Evolutionary conservation across 2,797 vertebrate genomes (phyloP), one percentile per base, ranked within the genome.

Genomic region (Lepilemur septentrionalis): DNA sequence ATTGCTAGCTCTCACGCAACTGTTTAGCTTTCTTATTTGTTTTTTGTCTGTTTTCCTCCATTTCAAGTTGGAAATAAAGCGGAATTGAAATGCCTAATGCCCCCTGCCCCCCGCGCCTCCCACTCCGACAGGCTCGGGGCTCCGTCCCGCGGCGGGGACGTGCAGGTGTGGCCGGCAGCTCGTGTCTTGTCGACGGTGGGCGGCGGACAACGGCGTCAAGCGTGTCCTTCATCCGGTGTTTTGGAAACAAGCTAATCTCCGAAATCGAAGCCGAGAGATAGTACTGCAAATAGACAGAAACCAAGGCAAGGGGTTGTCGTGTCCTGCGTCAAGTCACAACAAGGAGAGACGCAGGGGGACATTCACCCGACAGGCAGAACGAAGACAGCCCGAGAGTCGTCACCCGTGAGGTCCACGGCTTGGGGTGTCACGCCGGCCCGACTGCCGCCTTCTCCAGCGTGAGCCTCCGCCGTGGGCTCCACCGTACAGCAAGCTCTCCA

Each of bases 21-120:
- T 99, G 98, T 99, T 99, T 99, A 99, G 99, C 98, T 99, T 99
- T 98, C 98, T 98, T 98, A 98, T 99, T 99, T 99, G 98, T 99
- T 98, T 98, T 98, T 98, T 98, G 98, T 99, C 98, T 98, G 98
- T 98, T 99, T 98, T 98, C 98, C 98, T 99, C 98, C 98, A 99
- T 99, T 99, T 99, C 98, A 99, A 99, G 98, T 98, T 98, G 98
- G 97, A 99, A 99, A 99, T 99, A 98, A 99, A 99, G 98, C 98
- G 98, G 98, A 99, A 99, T 99, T 98, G 99, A 99, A 99, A 98
- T 98, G 98, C 98, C 98, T 99, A 99, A 99, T 98, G 98, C 98
- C 98, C 98, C 98, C 2, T 4, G 13, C 48, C 48, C 48, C 38
- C 38, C 38, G 38, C 38, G 98, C 97, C 98, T 99, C 98, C 98